Evolutionary conservation across 1,140 invertebrate genomes (phyloP).

Genomic region (Bombus sibiricus): DNA sequence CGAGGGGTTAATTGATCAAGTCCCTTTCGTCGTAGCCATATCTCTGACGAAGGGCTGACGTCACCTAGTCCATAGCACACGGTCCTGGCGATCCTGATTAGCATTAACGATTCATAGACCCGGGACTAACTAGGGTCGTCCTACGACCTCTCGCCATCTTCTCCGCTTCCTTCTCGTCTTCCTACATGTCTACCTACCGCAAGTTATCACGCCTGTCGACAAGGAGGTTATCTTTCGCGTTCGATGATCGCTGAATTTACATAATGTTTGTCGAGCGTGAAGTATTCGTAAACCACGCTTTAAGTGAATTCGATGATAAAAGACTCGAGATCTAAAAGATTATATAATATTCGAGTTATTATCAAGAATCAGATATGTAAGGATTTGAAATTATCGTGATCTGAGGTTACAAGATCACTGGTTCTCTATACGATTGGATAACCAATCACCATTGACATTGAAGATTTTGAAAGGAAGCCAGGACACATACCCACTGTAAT

Average conservation of each 20-base stretch:
- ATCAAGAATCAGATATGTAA: background rate
- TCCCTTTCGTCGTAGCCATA: conserved; percentile 67
- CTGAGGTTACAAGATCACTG: background rate
- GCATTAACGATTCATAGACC: conserved; percentile 80
- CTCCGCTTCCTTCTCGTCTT: conserved; percentile 61
- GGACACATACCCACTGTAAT: too few species aligned
- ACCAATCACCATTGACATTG: too few species aligned
- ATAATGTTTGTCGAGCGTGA: conserved; percentile 67
- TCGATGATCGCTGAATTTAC: conserved; percentile 75
- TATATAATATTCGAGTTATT: background rate
- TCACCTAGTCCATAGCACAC: conserved; percentile 68
- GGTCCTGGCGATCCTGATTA: conserved; percentile 76
- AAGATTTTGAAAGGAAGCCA: too few species aligned
- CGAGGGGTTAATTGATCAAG: conserved; percentile 76
- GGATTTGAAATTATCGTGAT: background rate
- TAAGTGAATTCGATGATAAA: background rate
- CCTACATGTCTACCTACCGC: conserved; percentile 50
- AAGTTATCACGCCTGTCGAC: conserved; percentile 68
- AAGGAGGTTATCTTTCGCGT: conserved; percentile 74
- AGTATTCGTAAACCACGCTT: background rate
- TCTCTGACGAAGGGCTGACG: conserved; percentile 76
- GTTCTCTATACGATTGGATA: too few species aligned
- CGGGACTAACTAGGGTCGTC: conserved; percentile 76
- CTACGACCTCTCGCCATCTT: conserved; percentile 72
- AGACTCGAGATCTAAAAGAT: background rate